Evolutionary conservation across 2,888 invertebrate species (phyloP), one percentile per base, ranked within the genome.

Genomic region (Andrena bicolor): DNA sequence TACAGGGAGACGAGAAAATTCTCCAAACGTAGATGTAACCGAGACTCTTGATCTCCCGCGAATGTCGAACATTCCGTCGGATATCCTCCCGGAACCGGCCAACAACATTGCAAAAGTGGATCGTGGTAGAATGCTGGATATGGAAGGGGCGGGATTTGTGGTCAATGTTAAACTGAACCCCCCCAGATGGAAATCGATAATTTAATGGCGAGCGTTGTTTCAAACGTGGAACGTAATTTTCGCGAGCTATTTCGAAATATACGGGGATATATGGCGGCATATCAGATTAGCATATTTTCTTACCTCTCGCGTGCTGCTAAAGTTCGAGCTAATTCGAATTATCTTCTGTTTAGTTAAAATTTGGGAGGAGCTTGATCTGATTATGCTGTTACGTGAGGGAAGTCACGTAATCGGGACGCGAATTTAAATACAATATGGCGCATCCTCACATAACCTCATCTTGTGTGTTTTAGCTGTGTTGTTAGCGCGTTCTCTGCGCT

Each of bases 1-100:
- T 75, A 71, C 53, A 63, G 41, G 30, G 23, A 65, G 23, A 65
- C 32, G 35, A 51, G 72, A 84, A 84, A 80, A 83, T 83, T 53
- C 66, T 53, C 69, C 23, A n/a, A 48, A 56, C 53, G 13, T 16
- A 26, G 41, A 73, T 60, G 60, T 53, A 72, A 58, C 41, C 6
- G 53, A 7, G 35, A 35, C 30, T 16, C 60, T 74, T 69, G 60
- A 58, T 53, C 61, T 48, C 53, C 32, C 16, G 6, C 51, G 80
- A 65, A 58, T 78, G 64, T 65, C 53, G 53, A 74, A 74, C 63
- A 73, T 81, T 78, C 78, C 41, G 56, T 53, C 69, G 28, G 53
- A 63, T 63, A 68, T 63, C 68, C 35, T 8, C 30, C 26, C n/a
- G 32, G 48, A 66, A 76, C n/a, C 51, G 49, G 28, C 23, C 30